Percentiles rank a stretch among this genome's conserved stretches.
phyloP scores from a whole-genome alignment of 2,113 vertebrate species.

The Promerops cafer region DNA sequence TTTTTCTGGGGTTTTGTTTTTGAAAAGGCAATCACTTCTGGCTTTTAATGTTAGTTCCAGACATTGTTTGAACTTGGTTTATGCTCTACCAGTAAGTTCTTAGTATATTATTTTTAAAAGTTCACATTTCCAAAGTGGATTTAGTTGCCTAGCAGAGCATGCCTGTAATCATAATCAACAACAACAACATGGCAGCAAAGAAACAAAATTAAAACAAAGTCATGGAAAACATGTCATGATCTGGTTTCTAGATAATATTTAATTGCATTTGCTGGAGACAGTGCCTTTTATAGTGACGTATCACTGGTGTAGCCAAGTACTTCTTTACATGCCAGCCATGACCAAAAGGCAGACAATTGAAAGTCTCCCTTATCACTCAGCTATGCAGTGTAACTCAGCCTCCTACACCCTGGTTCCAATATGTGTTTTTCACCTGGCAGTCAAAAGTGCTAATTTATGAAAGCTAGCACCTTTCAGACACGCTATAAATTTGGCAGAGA shows the following conservation, averaged over 20 bases:
- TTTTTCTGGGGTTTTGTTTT: background rate
- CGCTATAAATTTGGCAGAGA: background rate
- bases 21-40: background rate
- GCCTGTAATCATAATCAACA: background rate
- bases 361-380: background rate
- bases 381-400: background rate
- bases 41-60: slow-evolving; percentile 2
- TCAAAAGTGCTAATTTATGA: background rate
- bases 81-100: background rate
- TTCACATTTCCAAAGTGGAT: background rate
- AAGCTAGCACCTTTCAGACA: background rate
- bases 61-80: slow-evolving; percentile 32
- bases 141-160: background rate
- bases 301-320: background rate
- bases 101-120: background rate
- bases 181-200: background rate
- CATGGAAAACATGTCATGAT: background rate
- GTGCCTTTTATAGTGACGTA: background rate
- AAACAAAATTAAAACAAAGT: background rate
- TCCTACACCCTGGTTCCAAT: background rate
- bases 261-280: background rate
- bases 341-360: background rate
- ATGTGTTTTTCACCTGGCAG: background rate
- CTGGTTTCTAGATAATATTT: background rate
- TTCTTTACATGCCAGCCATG: background rate